phyloP scores from a whole-genome alignment of 2,797 vertebrate genomes.

The Tiaroga cobitis region DNA sequence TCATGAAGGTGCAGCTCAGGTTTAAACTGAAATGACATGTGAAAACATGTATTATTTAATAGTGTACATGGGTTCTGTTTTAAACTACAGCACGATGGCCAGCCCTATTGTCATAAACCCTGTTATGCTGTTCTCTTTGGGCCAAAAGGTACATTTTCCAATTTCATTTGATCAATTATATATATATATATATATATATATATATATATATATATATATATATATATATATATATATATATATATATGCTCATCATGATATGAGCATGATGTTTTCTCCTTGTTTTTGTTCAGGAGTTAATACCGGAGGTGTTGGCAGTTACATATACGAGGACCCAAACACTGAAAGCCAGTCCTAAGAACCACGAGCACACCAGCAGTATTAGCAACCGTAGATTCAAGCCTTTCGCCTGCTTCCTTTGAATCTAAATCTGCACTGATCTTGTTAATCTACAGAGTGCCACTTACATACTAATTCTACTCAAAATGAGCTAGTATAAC shows the following conservation, averaged over 20 bases:
- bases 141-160: constrained; percentile 76
- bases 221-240: too few relatives aligned
- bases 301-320: constrained; percentile 86
- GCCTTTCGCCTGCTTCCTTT: constrained; percentile 4
- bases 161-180: neutral
- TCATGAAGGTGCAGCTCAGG: neutral
- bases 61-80: constrained; percentile 30
- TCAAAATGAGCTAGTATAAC: constrained; percentile 8
- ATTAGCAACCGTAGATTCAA: constrained; percentile 9
- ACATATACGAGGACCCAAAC: constrained; percentile 80
- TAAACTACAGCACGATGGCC: constrained; percentile 79
- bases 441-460: constrained; percentile 13
- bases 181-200: too few relatives aligned
- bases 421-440: constrained; percentile 22
- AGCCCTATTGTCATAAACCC: constrained; percentile 86
- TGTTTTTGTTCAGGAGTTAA: constrained; percentile 77
- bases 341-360: constrained; percentile 66
- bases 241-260: neutral
- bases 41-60: neutral
- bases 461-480: constrained; percentile 17
- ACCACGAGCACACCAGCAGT: neutral
- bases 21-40: neutral
- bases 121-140: constrained; percentile 88
- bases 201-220: too few relatives aligned
- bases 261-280: neutral